Evolutionary conservation across 2,113 vertebrate species (phyloP), one percentile per base, ranked within the genome.

Genomic region (Myiagra hebetior): DNA sequence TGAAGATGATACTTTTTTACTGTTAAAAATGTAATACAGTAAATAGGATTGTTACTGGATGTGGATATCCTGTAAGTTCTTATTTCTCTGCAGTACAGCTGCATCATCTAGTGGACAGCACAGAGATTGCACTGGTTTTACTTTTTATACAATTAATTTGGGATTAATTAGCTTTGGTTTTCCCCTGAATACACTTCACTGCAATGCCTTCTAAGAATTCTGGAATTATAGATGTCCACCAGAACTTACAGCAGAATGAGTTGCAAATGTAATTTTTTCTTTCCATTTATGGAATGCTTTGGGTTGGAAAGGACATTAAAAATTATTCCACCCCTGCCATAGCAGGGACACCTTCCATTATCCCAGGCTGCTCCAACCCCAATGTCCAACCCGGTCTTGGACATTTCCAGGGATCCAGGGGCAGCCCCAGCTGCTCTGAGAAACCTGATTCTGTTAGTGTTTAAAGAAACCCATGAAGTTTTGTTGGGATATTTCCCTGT

Each of bases 81-180:
- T 12, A 11, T 35, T 77, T 70, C 67, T 92, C 75, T 15, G 50
- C 59, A 27, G 96, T 96, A 55, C 94, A 93, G 91, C 80, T 26
- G 28, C 65, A 82, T 83, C 98, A 97, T 74, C 98, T 97, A 94
- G 97, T 94, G 98, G 68, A 10, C 35, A 31, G 57, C 22, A 23
- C 26, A 47, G 79, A 87, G 93, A 90, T 50, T 94, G 62, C 95
- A 63, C 11, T 6, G 44, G 22, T 6, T 68, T 74, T 7, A 9
- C 2, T 18, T 50, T 27, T 49, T 7, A 1, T 5, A 10, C 5
- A 33, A 6, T 17, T 33, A 13, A 10, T 37, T 60, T 42, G 18
- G 37, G 26, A 11, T 64, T 77, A 16, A 30, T 28, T 23, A 13
- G 2, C 37, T 70, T 81, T 69, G 21, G 7, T 35, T 75, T 78